These are phyloP conservation scores for Mallateleia sp. DNA, from an alignment of 2,888 invertebrate species.

Conservation along the genomic window DNA sequence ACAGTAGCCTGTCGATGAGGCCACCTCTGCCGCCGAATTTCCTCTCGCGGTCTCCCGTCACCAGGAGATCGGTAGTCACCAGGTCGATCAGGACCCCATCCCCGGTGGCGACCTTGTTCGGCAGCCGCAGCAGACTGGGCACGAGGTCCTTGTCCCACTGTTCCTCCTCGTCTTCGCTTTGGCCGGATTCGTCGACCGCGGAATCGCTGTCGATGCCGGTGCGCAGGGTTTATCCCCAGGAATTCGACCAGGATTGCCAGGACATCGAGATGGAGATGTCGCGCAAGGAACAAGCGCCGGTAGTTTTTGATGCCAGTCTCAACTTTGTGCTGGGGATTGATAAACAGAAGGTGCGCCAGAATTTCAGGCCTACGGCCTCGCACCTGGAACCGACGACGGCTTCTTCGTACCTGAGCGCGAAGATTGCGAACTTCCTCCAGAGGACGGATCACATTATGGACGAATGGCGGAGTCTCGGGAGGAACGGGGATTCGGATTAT, in stretches of 20 bases:
- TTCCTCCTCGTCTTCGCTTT: constrained; percentile 65
- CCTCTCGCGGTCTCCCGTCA: constrained; percentile 76
- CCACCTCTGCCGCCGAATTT: constrained; percentile 82
- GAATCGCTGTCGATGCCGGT: constrained; percentile 79
- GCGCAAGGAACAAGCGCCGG: constrained; percentile 93
- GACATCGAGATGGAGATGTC: constrained; percentile 90
- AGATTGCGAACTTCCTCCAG: constrained; percentile 95
- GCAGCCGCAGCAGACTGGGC: constrained; percentile 17
- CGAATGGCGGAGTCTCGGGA: constrained; percentile 94
- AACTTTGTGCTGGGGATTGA: constrained; percentile 95
- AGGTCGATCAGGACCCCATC: constrained; percentile 79
- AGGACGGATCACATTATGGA: constrained; percentile 97
- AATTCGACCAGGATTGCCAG: constrained; percentile 90
- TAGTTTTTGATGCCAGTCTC: constrained; percentile 95
- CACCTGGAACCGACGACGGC: constrained; percentile 94
- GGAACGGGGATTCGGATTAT: constrained; percentile 90
- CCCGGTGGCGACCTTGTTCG: constrained; percentile 65
- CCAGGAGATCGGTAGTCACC: constrained; percentile 50
- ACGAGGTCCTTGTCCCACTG: constrained; percentile 57
- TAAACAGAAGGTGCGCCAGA: constrained; percentile 93
- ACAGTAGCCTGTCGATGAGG: constrained; percentile 70
- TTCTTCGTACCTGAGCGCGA: constrained; percentile 94
- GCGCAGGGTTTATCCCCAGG: constrained; percentile 82
- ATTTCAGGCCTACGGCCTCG: constrained; percentile 93
- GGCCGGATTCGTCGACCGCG: constrained; percentile 89